phyloP scores from a whole-genome alignment of 2,797 vertebrate species.

The Gallinago stenura region DNA sequence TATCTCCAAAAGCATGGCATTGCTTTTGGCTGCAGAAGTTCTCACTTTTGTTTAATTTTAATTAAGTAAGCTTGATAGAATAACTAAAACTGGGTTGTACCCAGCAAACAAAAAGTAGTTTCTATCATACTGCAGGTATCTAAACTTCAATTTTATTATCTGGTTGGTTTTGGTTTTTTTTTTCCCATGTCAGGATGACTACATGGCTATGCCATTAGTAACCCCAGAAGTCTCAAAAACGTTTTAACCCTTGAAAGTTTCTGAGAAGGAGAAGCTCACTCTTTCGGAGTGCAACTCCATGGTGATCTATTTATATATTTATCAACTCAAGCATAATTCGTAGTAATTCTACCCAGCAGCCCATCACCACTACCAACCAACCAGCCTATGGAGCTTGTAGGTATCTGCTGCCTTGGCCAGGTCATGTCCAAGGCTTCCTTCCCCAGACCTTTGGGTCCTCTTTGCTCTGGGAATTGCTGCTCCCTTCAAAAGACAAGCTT shows the following conservation, averaged over 20 bases:
- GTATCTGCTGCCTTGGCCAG: neutral
- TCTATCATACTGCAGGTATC: neutral
- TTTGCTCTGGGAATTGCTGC: neutral
- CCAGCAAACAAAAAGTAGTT: neutral
- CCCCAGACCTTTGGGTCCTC: neutral
- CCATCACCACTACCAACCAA: neutral
- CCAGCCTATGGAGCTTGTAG: fast-evolving
- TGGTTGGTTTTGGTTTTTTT: no score
- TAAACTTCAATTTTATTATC: neutral
- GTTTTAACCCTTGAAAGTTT: neutral
- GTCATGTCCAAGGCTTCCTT: neutral
- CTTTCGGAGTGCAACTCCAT: neutral
- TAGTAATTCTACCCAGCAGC: neutral
- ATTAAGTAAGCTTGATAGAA: neutral
- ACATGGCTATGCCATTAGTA: neutral
- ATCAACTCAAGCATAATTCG: neutral
- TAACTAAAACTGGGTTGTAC: neutral
- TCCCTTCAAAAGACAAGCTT: neutral
- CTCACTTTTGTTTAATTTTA: neutral
- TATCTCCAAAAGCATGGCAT: neutral
- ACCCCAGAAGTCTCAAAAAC: neutral
- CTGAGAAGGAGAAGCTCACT: neutral
- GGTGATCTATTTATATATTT: neutral
- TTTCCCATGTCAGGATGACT: neutral
- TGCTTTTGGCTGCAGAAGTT: neutral